Percentiles rank a stretch among this genome's conserved stretches.
These are phyloP conservation scores for Drosophila orosa DNA, from an alignment of 1,140 invertebrate species.

Conservation along the genomic window DNA sequence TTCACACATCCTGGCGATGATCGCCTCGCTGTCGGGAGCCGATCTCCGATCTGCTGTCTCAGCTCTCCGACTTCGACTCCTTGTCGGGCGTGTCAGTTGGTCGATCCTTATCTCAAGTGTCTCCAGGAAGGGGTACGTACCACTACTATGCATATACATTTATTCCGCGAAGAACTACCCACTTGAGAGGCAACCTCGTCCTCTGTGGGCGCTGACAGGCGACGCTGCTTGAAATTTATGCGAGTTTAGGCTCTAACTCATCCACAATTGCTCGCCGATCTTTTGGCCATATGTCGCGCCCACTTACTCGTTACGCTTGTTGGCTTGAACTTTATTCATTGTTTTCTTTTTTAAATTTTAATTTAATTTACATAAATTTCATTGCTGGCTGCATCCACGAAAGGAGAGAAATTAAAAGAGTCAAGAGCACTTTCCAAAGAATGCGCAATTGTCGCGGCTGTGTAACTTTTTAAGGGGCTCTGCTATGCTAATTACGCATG, in stretches of 20 bases:
- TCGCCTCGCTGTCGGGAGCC: conserved; percentile 10
- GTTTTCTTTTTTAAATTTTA: conserved; percentile 29
- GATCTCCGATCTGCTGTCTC: background rate
- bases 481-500: conserved; percentile 56
- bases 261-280: conserved; percentile 41
- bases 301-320: conserved; percentile 67
- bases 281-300: conserved; percentile 59
- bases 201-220: conserved; percentile 60
- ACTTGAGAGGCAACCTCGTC: background rate
- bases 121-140: conserved; percentile 44
- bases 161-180: background rate
- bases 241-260: conserved; percentile 43
- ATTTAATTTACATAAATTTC: conserved; percentile 82
- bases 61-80: background rate
- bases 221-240: conserved; percentile 68
- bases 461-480: conserved; percentile 32
- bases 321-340: conserved; percentile 54
- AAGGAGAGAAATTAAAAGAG: conserved; percentile 22
- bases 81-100: conserved; percentile 64
- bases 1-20: conserved; percentile 11
- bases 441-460: conserved; percentile 49
- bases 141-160: too few relatives aligned
- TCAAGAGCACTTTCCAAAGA: conserved; percentile 33
- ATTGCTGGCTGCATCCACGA: conserved; percentile 61
- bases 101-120: conserved; percentile 73